Evolutionary conservation across 2,797 vertebrate genomes (phyloP).

Genomic region (Tenualosa thibaudeaui): DNA sequence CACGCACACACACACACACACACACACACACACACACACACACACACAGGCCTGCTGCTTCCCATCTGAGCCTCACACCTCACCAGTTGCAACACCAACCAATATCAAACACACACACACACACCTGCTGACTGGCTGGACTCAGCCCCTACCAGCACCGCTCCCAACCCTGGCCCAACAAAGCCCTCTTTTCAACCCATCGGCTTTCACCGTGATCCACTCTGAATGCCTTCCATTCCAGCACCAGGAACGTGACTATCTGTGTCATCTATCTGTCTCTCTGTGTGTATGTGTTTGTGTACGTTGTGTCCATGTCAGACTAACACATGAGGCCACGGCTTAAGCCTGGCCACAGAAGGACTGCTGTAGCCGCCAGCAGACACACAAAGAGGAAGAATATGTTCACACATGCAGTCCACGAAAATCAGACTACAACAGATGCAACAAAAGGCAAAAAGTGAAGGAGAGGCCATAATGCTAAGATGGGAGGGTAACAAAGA

Average conservation of each 20-base stretch:
- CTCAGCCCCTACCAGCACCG: not conserved
- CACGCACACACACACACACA: not conserved
- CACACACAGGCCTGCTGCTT: constrained; percentile 23
- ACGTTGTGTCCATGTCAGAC: not conserved
- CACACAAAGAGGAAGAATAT: not conserved
- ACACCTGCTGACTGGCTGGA: constrained; percentile 49
- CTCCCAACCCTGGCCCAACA: constrained; percentile 49
- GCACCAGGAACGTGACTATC: constrained; percentile 37
- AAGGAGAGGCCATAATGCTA: not conserved
- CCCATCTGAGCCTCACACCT: constrained; percentile 26
- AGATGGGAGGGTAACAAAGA: not conserved
- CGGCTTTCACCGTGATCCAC: constrained; percentile 44
- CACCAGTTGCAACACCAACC: constrained; percentile 42
- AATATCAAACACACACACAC: not conserved
- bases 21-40: not conserved
- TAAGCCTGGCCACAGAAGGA: not conserved
- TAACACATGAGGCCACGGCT: not conserved
- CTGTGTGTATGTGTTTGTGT: not conserved
- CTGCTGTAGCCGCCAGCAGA: not conserved
- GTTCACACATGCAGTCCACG: not conserved
- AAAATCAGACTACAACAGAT: not conserved
- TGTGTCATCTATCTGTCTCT: not conserved
- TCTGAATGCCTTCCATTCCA: constrained; percentile 59
- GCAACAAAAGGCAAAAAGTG: not conserved
- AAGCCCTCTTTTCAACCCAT: constrained; percentile 60